A percentile compares a stretch with the other conserved stretches of the same genome.
Evolutionary conservation across 1,140 invertebrate genomes (phyloP).

Genomic region (Drosophila pseudoobscura): DNA sequence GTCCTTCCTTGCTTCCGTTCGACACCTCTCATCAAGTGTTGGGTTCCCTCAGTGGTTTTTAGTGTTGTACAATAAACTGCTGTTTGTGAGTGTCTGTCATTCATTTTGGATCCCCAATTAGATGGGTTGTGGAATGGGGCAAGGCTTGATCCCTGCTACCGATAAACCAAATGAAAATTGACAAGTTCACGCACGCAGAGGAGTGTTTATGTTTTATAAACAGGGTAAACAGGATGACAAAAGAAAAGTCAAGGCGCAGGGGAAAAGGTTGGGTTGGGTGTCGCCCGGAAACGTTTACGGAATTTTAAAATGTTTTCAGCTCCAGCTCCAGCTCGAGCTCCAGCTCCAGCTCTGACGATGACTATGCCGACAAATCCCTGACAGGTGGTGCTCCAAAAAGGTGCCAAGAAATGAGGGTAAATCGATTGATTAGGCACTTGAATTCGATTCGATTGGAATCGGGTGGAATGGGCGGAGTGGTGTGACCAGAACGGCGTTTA

Average conservation of each 20-base stretch:
- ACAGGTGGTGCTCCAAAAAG: conserved; percentile 31
- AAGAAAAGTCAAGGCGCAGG: conserved; percentile 39
- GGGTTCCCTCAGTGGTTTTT: background rate
- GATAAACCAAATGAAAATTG: conserved; percentile 64
- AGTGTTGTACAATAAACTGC: conserved; percentile 43
- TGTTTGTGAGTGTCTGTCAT: conserved; percentile 34
- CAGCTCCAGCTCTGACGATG: background rate
- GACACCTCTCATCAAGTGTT: background rate
- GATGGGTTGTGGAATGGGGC: background rate
- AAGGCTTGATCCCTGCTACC: conserved; percentile 18
- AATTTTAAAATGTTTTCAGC: conserved; percentile 57
- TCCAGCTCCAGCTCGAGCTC: conserved; percentile 1
- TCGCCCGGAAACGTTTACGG: conserved; percentile 53
- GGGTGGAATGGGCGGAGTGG: too few relatives aligned
- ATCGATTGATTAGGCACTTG: conserved; percentile 47
- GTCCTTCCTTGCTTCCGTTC: background rate
- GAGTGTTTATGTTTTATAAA: conserved; percentile 49
- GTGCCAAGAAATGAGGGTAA: conserved; percentile 22
- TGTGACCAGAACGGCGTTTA: too few relatives aligned
- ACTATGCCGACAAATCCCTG: conserved; percentile 11
- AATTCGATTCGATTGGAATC: background rate
- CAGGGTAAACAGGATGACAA: conserved; percentile 55
- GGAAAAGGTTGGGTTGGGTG: conserved; percentile 12
- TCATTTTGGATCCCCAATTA: conserved; percentile 13
- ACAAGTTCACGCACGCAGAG: conserved; percentile 39